Base-by-base conservation (phyloP, 2,797 vertebrate genomes). In the Pitangus sulphuratus region DNA sequence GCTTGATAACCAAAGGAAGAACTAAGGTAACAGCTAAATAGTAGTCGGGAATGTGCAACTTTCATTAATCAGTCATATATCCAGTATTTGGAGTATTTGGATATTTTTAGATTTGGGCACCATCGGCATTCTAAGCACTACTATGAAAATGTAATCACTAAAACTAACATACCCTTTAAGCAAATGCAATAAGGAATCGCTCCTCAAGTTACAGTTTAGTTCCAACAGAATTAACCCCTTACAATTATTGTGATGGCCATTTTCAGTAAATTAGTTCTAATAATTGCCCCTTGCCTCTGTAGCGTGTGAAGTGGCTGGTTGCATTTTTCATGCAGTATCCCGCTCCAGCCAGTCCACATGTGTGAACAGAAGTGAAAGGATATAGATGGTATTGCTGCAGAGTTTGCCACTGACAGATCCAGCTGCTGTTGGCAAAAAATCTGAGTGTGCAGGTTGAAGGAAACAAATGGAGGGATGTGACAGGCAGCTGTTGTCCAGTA, bases 311-410 rank as follows among this genome's bases (percentile, higher is more conserved):
- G 45, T 9, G 16, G 30, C 40, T 69, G 26, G 18, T 15, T 47
- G 54, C 9, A 18, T 69, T 89, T 95, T 64, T 50, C 33, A 4
- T 45, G 62, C n/a, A 18, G 10, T 24, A 15, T 80, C 26, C 20
- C 0, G 1, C 50, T 89, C 30, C 35, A 47, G 26, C 33, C 62
- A 47, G 56, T 71, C 26, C 45, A 15, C 0, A 0, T 26, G 50
- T 72, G 71, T 5, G 26, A 61, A 8, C 0, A 4, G 22, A 64
- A 61, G 62, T 11, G 42, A 54, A 48, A 62, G 75, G 68, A 61
- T 1, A 1, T 39, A 60, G 2, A 26, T 54, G 62, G 31, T 26
- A 47, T 80, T 72, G 58, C 44, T 88, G 83, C 65, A 0, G 2
- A 72, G 21, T 74, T 74, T 84, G 44, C 51, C 0, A 0, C 4